These are phyloP conservation scores for Gallinago paraguaiae DNA, from an alignment of 2,113 vertebrate genomes.

Conservation along the genomic window DNA sequence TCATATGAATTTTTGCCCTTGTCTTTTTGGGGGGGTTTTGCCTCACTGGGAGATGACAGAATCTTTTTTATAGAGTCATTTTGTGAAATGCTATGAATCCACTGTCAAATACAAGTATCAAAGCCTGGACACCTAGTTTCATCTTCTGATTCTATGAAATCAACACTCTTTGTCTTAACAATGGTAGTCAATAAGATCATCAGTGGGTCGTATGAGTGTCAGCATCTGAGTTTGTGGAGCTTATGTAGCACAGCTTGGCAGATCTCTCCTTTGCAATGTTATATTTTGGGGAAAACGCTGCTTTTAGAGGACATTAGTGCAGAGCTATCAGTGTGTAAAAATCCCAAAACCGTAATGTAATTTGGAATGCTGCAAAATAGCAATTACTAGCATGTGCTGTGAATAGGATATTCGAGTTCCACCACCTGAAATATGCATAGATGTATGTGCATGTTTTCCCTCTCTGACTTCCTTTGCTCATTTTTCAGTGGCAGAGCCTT, in stretches of 20 bases:
- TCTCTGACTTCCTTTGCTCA: not conserved
- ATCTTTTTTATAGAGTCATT: not conserved
- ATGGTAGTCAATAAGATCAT: not conserved
- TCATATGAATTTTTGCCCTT: not conserved
- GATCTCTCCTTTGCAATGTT: not conserved
- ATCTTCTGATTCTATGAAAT: conserved; percentile 1
- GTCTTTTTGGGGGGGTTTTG: not conserved
- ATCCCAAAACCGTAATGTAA: not conserved
- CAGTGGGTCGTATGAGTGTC: not conserved
- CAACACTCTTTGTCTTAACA: not conserved
- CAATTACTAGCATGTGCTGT: not conserved
- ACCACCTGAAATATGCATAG: not conserved
- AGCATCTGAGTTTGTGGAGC: not conserved
- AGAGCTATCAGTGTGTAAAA: conserved; percentile 12
- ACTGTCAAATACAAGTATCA: not conserved
- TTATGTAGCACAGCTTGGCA: not conserved
- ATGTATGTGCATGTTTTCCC: not conserved
- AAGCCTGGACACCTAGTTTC: not conserved
- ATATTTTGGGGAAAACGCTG: not conserved
- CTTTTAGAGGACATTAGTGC: not conserved
- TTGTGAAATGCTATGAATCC: not conserved
- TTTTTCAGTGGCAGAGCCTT: not conserved
- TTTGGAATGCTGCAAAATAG: conserved; percentile 1
- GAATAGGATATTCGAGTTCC: not conserved
- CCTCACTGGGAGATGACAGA: not conserved